Conservation (phyloP, 2,888 invertebrate species). For the Ophraella communa region DNA sequence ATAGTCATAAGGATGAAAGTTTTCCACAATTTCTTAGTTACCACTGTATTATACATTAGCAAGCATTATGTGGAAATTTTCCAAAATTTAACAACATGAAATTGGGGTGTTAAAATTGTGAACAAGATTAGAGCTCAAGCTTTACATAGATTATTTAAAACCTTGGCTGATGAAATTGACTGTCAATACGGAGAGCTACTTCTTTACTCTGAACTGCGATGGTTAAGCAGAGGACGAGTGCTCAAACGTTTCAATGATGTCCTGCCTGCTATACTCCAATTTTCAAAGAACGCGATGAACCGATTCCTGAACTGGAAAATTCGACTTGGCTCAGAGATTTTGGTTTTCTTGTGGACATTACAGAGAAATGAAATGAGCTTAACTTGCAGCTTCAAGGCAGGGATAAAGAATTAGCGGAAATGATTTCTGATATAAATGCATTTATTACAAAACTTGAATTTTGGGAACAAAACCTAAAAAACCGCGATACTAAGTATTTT, state of each 20-base stretch:
- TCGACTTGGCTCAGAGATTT: slow-evolving; percentile 2
- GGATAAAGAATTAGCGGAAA: slow-evolving; percentile 8
- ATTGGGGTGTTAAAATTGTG: neutral
- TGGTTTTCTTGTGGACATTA: neutral
- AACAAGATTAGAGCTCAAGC: neutral
- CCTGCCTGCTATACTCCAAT: neutral
- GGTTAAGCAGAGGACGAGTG: slow-evolving; percentile 6
- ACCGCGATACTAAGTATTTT: slow-evolving; percentile 3
- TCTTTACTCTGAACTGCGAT: neutral
- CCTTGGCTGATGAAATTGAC: neutral
- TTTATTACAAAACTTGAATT: neutral
- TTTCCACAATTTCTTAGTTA: neutral
- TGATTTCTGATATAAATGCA: slow-evolving; percentile 3
- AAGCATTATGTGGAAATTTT: neutral
- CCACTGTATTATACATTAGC: too few species aligned
- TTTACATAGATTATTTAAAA: neutral
- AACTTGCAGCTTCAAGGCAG: slow-evolving; percentile 9
- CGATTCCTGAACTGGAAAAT: slow-evolving; percentile 10
- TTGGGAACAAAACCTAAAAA: neutral
- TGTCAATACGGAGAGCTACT: neutral
- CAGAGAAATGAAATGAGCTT: neutral
- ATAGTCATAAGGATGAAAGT: neutral
- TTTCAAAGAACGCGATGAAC: slow-evolving; percentile 15
- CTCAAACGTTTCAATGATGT: slow-evolving; percentile 11
- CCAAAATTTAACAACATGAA: neutral